Evolutionary conservation across 1,140 invertebrate genomes (phyloP), one percentile per base, ranked within the genome.

Genomic region (Hyles euphorbiae): DNA sequence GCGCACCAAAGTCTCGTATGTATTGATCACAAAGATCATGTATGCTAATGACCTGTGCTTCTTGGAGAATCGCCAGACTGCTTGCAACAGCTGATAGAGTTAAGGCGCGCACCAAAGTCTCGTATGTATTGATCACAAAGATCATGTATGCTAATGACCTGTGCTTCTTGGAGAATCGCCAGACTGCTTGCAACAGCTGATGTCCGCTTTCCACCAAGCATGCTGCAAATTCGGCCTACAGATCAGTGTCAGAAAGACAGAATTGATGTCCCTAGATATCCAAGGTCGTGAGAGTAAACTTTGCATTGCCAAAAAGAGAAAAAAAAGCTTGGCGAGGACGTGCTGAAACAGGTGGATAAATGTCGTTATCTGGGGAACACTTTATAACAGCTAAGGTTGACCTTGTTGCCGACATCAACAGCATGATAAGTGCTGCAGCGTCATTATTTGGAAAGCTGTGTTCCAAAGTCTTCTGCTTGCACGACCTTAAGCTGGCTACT

Each of bases 201-300:
- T 22, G 22, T 22, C 22, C 22, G 22, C 22, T 22, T 22, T 22
- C 22, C 22, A 22, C 22, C 22, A 22, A 22, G 22, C 22, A 22
- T 22, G 22, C 22, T 22, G 22, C 22, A 62, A 58, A 11, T 70
- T 65, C 43, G 61, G 62, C 10, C 54, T 70, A 7, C 65, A 63
- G 10, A 53, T 65, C 53, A 67, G 51, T 54, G 55, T 63, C 45
- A 61, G 65, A 54, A 65, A 68, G 11, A 60, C 58, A 5, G 65
- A 70, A 34, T 59, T 67, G 43, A 65, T 65, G 56, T 61, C 57
- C 46, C 56, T 64, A 36, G 59, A 68, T 43, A 61, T 53, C 9
- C 22, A 56, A 36, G 22, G 57, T 59, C 53, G 11, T 8, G 50
- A 60, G 22, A 22, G 45, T n/a, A n/a, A n/a, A n/a, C n/a, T n/a